These are phyloP conservation scores for Folsomia candida DNA, from an alignment of 2,888 invertebrate species.

Conservation along the genomic window DNA sequence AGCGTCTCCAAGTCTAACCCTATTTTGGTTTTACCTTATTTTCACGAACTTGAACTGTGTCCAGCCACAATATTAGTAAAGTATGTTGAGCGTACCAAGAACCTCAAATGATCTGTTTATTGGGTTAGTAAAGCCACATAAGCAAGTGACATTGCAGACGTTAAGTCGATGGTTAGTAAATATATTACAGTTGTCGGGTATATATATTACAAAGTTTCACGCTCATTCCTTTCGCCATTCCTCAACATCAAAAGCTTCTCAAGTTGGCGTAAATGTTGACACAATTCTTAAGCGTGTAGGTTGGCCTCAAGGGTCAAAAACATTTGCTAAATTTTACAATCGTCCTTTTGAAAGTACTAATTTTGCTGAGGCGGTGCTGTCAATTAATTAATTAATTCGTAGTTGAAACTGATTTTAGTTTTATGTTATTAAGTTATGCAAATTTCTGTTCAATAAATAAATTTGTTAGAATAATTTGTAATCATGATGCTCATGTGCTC, in stretches of 20 bases:
- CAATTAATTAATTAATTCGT: too few species aligned
- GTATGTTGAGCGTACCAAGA: conserved; percentile 15
- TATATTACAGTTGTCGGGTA: not conserved
- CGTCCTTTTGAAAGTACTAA: conserved; percentile 6
- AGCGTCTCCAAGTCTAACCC: too few species aligned
- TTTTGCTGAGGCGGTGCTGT: too few species aligned
- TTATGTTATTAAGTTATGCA: too few species aligned
- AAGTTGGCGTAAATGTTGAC: not conserved
- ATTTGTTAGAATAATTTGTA: too few species aligned
- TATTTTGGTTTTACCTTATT: conserved; percentile 2
- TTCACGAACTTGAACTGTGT: not conserved
- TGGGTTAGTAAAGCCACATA: conserved; percentile 5
- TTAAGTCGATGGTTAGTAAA: conserved; percentile 10
- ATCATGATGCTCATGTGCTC: too few species aligned
- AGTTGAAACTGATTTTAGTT: too few species aligned
- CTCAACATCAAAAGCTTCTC: too few species aligned
- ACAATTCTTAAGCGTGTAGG: conserved; percentile 1
- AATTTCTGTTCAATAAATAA: too few species aligned
- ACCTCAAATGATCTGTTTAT: conserved; percentile 15
- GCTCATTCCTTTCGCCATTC: too few species aligned
- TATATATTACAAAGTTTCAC: too few species aligned
- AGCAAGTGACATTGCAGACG: conserved; percentile 23
- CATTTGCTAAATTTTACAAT: conserved; percentile 15
- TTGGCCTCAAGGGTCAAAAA: conserved; percentile 5
- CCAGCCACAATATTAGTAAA: conserved; percentile 1